These are phyloP conservation scores for Gallinago paraguaiae DNA, from an alignment of 2,113 vertebrate genomes.

Conservation along the genomic window DNA sequence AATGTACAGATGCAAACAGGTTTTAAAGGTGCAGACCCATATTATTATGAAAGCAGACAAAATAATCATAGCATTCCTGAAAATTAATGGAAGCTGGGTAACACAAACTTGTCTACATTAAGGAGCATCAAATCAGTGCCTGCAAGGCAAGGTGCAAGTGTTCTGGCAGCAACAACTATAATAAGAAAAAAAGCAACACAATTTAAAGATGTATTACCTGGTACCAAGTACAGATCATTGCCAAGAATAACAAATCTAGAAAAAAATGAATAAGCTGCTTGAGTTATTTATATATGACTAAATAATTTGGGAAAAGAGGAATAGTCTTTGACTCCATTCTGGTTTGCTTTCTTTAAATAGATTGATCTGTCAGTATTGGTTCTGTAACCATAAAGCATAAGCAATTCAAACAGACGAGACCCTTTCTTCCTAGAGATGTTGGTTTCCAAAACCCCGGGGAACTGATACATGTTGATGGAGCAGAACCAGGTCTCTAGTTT, in stretches of 20 bases:
- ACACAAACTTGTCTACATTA: not conserved
- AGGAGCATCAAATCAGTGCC: not conserved
- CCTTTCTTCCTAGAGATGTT: not conserved
- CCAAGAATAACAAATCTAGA: conserved; percentile 42
- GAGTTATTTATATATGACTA: not conserved
- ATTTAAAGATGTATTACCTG: conserved; percentile 7
- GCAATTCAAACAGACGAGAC: not conserved
- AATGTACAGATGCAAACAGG: not conserved
- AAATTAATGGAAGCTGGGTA: not conserved
- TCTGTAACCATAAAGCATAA: not conserved
- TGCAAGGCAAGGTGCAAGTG: not conserved
- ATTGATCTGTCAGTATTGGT: not conserved
- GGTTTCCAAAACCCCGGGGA: not conserved
- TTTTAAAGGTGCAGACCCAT: not conserved
- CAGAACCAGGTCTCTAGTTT: not conserved
- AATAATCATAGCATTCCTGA: not conserved
- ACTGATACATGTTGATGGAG: not conserved
- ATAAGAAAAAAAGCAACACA: not conserved
- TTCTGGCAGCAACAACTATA: not conserved
- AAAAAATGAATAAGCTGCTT: conserved; percentile 28
- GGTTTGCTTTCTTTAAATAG: not conserved
- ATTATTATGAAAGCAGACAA: not conserved
- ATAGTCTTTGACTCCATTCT: not conserved
- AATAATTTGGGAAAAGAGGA: not conserved
- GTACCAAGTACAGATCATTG: not conserved